Evolutionary conservation across 2,113 vertebrate genomes (phyloP).

Genomic region (Vimba vimba): DNA sequence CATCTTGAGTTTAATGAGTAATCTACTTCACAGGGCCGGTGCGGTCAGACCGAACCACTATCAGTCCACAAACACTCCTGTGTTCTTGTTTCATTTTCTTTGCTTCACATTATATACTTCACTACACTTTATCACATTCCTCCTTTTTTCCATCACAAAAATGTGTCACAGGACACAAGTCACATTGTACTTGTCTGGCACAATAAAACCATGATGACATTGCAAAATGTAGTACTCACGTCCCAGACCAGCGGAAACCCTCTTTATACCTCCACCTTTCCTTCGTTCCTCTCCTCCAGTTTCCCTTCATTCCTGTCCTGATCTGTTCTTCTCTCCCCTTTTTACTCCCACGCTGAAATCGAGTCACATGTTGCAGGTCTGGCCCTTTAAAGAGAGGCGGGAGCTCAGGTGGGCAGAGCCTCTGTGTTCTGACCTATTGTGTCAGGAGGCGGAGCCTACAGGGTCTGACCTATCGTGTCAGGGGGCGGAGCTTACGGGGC

Average conservation of each 20-base stretch:
- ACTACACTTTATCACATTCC: not conserved
- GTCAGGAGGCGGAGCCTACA: not conserved
- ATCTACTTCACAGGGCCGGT: conserved; percentile 21
- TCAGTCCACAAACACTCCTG: not conserved
- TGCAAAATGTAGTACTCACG: conserved; percentile 35
- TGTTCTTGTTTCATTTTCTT: not conserved
- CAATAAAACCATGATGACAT: not conserved
- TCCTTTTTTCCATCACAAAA: not conserved
- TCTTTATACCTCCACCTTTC: not conserved
- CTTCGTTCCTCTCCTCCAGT: not conserved
- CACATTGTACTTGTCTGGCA: not conserved
- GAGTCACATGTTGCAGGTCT: conserved; percentile 34
- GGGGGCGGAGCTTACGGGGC: conserved; percentile 3
- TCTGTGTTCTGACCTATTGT: not conserved
- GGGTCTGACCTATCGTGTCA: conserved; percentile 6
- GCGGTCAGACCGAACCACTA: not conserved
- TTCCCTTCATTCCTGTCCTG: not conserved
- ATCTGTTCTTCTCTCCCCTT: conserved; percentile 14
- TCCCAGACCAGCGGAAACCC: not conserved
- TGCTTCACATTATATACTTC: not conserved
- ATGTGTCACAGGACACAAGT: not conserved
- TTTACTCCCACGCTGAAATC: not conserved
- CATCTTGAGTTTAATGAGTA: conserved; percentile 33
- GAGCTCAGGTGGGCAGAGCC: conserved; percentile 6
- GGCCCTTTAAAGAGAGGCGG: conserved; percentile 45